Conservation (phyloP, 2,888 invertebrate genomes). For the Lepidochrysops patricia region DNA sequence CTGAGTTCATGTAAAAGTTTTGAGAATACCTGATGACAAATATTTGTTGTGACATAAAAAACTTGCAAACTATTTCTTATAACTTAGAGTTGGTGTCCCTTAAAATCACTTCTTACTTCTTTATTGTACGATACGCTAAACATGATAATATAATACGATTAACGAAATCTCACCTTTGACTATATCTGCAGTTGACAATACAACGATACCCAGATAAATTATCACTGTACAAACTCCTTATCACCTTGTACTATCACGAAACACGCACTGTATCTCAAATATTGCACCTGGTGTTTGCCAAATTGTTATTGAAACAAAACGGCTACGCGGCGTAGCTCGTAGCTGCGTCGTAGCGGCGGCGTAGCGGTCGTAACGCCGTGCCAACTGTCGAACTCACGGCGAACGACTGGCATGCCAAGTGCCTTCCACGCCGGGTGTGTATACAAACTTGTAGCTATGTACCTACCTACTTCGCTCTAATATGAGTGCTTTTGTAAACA, state of each 20-base stretch:
- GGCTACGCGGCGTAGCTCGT: constrained; percentile 41
- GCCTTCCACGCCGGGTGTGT: constrained; percentile 22
- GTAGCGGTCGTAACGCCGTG: constrained; percentile 28
- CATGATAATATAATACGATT: background rate
- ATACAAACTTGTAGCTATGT: constrained; percentile 17
- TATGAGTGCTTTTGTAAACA: constrained; percentile 41
- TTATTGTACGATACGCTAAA: background rate
- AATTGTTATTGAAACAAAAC: constrained; percentile 9
- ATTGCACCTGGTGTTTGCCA: background rate
- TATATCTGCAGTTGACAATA: background rate
- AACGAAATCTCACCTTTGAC: constrained; percentile 4
- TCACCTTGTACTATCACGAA: background rate
- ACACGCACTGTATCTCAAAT: background rate
- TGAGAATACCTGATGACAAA: too few relatives aligned
- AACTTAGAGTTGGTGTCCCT: too few relatives aligned
- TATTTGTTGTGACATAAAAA: too few relatives aligned
- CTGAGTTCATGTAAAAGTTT: too few relatives aligned
- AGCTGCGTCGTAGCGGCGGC: constrained; percentile 27
- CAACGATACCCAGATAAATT: background rate
- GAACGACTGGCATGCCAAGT: constrained; percentile 38
- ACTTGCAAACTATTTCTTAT: too few relatives aligned
- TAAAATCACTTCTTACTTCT: background rate
- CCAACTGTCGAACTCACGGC: constrained; percentile 36
- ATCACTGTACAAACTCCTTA: constrained; percentile 10
- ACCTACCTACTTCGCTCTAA: constrained; percentile 17